Base-by-base conservation (phyloP, 2,888 invertebrate genomes). In the Parnassius orleans region DNA sequence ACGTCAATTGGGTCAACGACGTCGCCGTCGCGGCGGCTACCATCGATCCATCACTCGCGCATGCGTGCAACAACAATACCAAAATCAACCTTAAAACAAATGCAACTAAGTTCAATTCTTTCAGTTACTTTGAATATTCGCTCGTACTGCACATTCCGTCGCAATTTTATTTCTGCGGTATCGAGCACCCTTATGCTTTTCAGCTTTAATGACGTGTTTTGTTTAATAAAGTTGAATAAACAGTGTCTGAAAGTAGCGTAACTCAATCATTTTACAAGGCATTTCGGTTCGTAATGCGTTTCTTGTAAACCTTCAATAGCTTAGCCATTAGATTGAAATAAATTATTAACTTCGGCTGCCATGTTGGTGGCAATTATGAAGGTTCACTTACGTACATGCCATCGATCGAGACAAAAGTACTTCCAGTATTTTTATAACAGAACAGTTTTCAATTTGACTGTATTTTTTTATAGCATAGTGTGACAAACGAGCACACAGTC, bases 1-100 rank as follows among this genome's bases (percentile, higher is more conserved):
- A 76, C 76, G 75, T 71, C 73, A 89, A 84, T 67, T 88, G 78
- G 90, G 89, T 87, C 88, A 87, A 70, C 75, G 77, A 72, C 84
- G 84, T 79, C 82, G 81, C 79, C 84, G 75, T 77, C 83, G 79
- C 80, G 84, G 75, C 83, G 77, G 71, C 63, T 73, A 65, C 66
- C 81, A 90, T 90, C 90, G 90, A 90, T 89, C 88, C 79, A 65
- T 51, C 62, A 67, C 46, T 57, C 79, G 71, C 90, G 89, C 90
- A 79, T 83, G 89, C 90, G 87, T 54, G 57, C 57, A 44, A 2
- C 11, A 12, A 9, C 33, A 33, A 24, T 53, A 65, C 65, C 24
- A 71, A 65, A 68, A 63, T 50, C 53, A 57, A 70, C 71, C 63
- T 63, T 70, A 70, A 59, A 14, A 43, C 14, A 1, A 9, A 12